Evolutionary conservation across 2,888 invertebrate species (phyloP), one percentile per base, ranked within the genome.

Genomic region (Mesochorus sp.): DNA sequence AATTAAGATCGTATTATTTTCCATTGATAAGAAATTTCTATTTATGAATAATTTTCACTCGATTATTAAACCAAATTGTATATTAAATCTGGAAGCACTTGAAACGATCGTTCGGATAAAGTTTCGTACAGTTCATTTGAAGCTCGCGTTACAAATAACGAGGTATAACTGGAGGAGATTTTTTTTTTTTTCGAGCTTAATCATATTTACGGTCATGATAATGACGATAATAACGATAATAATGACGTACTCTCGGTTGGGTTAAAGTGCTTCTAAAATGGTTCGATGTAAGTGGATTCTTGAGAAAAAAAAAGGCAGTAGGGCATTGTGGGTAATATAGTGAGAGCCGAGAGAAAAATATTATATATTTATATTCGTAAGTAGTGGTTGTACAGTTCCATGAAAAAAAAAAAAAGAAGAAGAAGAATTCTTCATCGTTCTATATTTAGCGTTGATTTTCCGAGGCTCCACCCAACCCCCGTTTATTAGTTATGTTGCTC

Each of bases 251-350:
- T 39, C 51, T n/a, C n/a, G n/a, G 24, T 39, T 66, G 37, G 10
- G 14, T n/a, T 66, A 24, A 39, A 66, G 34, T 66, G 24, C 34
- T 34, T 24, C 10, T 51, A 39, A 51, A 49, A 49, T 28, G 12
- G 26, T 10, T 51, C 51, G 14, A 66, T 66, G 39, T 66, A 66
- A 66, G 51, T 66, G 66, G 66, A 49, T 64, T 19, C 12, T n/a
- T n/a, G 64, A 1, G 34, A 8, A 51, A 34, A 28, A 19, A 26
- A 37, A 6, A n/a, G n/a, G 12, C 42, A 42, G 42, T 14, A 17
- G 24, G 24, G 44, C 8, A 6, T 19, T 44, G 8, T 17, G 19
- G 44, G 44, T 6, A 8, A n/a, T n/a, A 5, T 28, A 31, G 44
- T 3, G 62, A 62, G 47, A 10, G 55, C 19, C 37, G 44, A 17